phyloP scores from a whole-genome alignment of 2,113 vertebrate genomes.

The Sialia sialis region DNA sequence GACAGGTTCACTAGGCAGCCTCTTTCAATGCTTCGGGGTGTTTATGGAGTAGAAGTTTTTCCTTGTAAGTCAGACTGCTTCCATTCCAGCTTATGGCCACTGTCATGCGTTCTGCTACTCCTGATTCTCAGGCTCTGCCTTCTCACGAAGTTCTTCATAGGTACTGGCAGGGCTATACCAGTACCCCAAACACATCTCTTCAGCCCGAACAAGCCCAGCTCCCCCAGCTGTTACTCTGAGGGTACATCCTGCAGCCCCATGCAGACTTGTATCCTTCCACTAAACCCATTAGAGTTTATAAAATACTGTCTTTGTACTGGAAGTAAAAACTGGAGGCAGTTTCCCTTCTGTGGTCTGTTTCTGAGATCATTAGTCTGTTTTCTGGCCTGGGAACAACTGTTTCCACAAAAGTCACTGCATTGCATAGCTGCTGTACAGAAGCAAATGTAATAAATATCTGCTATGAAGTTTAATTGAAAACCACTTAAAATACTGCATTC shows the following conservation, averaged over 20 bases:
- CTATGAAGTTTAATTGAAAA: not conserved
- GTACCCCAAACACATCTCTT: not conserved
- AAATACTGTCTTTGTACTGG: not conserved
- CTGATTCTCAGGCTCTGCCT: not conserved
- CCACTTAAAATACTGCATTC: not conserved
- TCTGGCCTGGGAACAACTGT: not conserved
- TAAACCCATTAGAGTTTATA: not conserved
- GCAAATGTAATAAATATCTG: not conserved
- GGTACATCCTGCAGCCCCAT: not conserved
- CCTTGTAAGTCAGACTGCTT: not conserved
- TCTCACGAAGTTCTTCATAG: not conserved
- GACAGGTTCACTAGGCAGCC: not conserved
- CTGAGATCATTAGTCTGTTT: not conserved
- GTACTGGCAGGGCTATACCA: not conserved
- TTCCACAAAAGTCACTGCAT: not conserved
- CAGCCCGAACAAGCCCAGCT: not conserved
- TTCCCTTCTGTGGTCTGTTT: not conserved
- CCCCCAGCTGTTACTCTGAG: not conserved
- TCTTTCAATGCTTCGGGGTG: not conserved
- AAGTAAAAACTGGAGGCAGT: not conserved
- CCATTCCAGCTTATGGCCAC: not conserved
- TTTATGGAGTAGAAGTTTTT: not conserved
- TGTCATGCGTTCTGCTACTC: not conserved
- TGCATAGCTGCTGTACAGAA: not conserved
- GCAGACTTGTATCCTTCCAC: not conserved